phyloP scores from a whole-genome alignment of 2,888 invertebrate species.

The Ctena decussata region DNA sequence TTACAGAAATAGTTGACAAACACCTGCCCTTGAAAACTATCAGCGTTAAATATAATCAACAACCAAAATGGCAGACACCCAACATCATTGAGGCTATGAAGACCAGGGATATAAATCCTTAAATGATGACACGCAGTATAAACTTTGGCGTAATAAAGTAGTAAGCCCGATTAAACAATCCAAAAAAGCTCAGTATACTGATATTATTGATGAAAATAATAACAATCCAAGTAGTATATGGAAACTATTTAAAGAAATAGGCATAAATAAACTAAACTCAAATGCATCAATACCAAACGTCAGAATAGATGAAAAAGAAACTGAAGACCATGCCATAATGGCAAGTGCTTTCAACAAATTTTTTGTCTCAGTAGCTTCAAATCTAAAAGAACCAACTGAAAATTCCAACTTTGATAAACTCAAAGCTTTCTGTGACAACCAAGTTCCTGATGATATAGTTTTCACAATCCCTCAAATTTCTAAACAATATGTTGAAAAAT shows the following conservation, averaged over 20 bases:
- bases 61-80: no score
- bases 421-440: neutral
- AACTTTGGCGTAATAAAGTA: neutral
- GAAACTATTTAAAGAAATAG: no score
- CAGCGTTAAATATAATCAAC: no score
- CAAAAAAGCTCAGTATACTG: neutral
- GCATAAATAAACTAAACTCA: neutral
- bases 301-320: neutral
- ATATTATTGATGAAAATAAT: neutral
- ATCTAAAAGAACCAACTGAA: neutral
- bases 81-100: no score
- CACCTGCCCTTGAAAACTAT: no score
- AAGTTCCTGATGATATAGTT: neutral
- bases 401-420: neutral
- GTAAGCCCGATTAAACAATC: neutral
- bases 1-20: no score
- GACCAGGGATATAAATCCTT: no score
- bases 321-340: neutral
- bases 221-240: no score
- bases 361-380: neutral
- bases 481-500: neutral
- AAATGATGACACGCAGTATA: neutral
- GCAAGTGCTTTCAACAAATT: neutral
- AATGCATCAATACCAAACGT: neutral
- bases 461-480: neutral